A percentile compares a stretch with the other conserved stretches of the same genome.
These are phyloP conservation scores for Sarcophaga peregrina DNA, from an alignment of 1,140 invertebrate genomes.

Conservation along the genomic window DNA sequence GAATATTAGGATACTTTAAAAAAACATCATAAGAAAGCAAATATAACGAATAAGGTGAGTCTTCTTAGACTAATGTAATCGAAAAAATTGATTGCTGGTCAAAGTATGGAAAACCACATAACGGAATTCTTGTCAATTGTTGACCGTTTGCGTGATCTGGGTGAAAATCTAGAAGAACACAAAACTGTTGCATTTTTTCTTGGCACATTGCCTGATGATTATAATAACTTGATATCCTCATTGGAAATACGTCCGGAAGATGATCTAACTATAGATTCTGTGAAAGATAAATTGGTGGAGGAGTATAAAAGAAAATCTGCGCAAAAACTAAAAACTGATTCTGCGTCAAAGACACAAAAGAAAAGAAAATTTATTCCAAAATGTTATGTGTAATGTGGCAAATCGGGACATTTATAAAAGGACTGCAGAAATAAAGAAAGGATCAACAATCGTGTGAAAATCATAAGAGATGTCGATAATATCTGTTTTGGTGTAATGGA, in stretches of 20 bases:
- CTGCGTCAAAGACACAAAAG: background rate
- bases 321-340: background rate
- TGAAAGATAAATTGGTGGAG: constrained; percentile 31
- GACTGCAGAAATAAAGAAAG: constrained; percentile 10
- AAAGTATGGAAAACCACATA: constrained; percentile 45
- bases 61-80: constrained; percentile 15
- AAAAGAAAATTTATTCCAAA: constrained; percentile 18
- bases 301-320: constrained; percentile 30
- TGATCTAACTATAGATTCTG: constrained; percentile 47
- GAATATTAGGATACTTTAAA: constrained; percentile 24
- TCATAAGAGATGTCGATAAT: background rate
- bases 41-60: background rate
- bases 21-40: background rate
- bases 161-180: constrained; percentile 49
- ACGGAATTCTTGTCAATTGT: constrained; percentile 50
- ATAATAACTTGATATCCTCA: constrained; percentile 49
- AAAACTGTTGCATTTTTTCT: constrained; percentile 51
- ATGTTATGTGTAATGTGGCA: constrained; percentile 32
- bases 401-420: constrained; percentile 23
- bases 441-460: background rate
- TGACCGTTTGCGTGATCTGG: constrained; percentile 47
- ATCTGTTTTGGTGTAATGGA: constrained; percentile 16
- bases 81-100: background rate
- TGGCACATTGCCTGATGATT: constrained; percentile 50
- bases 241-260: too few species aligned